Evolutionary conservation across 2,797 vertebrate species (phyloP), one percentile per base, ranked within the genome.

Genomic region (Pseudopleuronectes americanus): DNA sequence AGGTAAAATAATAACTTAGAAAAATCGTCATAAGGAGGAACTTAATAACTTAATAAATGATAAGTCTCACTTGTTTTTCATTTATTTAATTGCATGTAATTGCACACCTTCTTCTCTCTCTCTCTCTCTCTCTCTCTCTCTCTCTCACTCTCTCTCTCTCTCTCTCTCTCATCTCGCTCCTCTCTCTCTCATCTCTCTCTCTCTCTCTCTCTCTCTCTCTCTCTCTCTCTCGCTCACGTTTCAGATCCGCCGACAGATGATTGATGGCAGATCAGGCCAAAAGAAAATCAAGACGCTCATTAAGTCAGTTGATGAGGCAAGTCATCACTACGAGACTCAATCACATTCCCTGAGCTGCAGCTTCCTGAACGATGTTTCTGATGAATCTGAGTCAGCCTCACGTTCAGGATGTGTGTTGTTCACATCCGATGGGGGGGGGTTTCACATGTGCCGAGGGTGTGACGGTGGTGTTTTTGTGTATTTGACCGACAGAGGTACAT

Each of bases 261-360:
- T 99, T 70, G 97, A 99, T 78, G 96, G 97, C 51, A 93, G 91
- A 53, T 86, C 92, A 0, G 97, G 96, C 67, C 96, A 97, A 89
- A 96, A 77, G 84, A 96, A 94, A 94, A 96, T 99, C 93, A 96
- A 93, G 90, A 97, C 97, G 0, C 90, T 98, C 86, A 94, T 99
- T 93, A 99, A 99, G 89, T 99, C 98, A 56, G 90, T 96, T 89
- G 97, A 99, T 6, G 96, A 99, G 97, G 98, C 97, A 95, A 95
- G 93, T 92, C 87, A 86, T 82, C 85, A 83, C 83, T 89, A 79
- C 77, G 81, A 87, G 83, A 73, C 77, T 82, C 84, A 83, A 80
- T 90, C 86, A 77, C 64, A 67, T 83, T 79, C 81, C 81, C 83
- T 73, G 68, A 86, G 76, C 65, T 65, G 71, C 81, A 74, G 79